Base-by-base conservation (phyloP, 2,113 vertebrate species). In the Oostethus manadensis region DNA sequence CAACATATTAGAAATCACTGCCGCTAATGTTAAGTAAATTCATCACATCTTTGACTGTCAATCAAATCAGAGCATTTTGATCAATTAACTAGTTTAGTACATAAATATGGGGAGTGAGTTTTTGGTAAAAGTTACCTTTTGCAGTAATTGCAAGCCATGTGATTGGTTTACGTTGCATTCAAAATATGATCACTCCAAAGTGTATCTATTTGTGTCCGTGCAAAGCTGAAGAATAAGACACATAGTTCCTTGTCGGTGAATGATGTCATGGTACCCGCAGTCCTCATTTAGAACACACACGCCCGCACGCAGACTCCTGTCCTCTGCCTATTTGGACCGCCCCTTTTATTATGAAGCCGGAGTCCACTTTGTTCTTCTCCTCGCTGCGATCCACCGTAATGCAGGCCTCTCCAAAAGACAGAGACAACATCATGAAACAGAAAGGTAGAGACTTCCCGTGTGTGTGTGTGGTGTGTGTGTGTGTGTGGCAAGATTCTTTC, bases 381-480 rank as follows among this genome's bases (percentile, higher is more conserved):
- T 79, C 78, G 68, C 60, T 72, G 68, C 51, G 68, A 58, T 48
- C 33, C 8, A 9, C 62, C 42, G 69, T 61, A 69, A 18, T 21
- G 18, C 46, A 42, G n/a, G 22, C 40, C 42, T 58, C 42, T 57
- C 57, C 54, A 48, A 51, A 69, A 43, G 64, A 67, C 17, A 62
- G 49, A 57, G 33, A 57, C 38, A 22, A 70, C 53, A 65, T 51
- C 68, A 86, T 87, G 85, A 83, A 80, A 68, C 74, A 78, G 23
- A 78, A 82, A 87, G 83, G 85, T 84, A 85, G 65, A 70, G 10
- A 3, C 56, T 54, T 51, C n/a, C 13, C 2, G 26, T 22, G 1
- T 43, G 51, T 47, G 53, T 62, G n/a, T 38, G 14, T 50, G 23
- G 46, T 51, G 50, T 40, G 45, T 67, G 51, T 47, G 33, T 60